Evolutionary conservation across 2,113 vertebrate species (phyloP), one percentile per base, ranked within the genome.

Genomic region (Anas platyrhynchos): DNA sequence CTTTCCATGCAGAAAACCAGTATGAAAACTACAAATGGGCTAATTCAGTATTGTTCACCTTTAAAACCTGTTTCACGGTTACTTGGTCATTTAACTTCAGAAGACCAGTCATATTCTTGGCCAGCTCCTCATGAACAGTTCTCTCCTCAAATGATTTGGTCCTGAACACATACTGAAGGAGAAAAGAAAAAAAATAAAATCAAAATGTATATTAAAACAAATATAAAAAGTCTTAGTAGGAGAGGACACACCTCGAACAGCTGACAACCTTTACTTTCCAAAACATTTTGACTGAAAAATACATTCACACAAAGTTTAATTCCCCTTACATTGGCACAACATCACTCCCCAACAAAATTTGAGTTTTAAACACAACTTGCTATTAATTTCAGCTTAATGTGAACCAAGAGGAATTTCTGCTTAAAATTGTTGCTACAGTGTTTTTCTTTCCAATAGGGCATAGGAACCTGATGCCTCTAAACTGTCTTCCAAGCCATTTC

Each of bases 111-210:
- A 99, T 96, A 50, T 98, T 99, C 96, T 99, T 99, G 32, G 98
- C 97, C 94, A 99, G 96, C 93, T 99, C 99, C 91, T 99, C 99
- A 36, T 99, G 99, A 69, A 99, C 97, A 0, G 99, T 99, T 94
- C 98, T 98, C 89, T 98, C 99, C 88, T 98, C 98, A 86, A 98
- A 98, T 27, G 98, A 96, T 77, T 98, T 99, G 34, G 99, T 98
- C 97, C 98, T 99, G 97, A 99, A 99, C 61, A 99, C 99, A 21
- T 98, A 99, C 99, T 99, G 93, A 93, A 97, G 79, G 55, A 92
- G 32, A 62, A 66, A 85, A 11, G 29, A 67, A 87, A 79, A 55
- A 50, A 93, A 92, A 91, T 6, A 46, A 46, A 16, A 46, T 32
- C 16, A 92, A 88, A 72, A 58, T 18, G 7, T 27, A 29, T 43